Conservation (phyloP, 2,888 invertebrate species). For the Arge pagana region DNA sequence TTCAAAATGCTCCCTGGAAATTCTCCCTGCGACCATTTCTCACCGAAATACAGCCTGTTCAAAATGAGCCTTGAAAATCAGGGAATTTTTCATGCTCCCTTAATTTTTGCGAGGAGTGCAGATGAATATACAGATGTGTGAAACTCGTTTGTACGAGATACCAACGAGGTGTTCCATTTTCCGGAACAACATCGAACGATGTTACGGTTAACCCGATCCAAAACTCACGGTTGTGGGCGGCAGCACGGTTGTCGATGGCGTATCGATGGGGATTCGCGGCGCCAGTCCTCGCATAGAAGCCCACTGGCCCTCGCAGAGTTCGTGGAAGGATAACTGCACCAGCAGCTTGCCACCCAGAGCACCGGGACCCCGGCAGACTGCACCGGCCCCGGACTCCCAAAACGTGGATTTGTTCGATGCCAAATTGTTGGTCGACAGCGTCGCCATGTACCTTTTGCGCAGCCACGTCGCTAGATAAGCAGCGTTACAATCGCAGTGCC, state of each 20-base stretch:
- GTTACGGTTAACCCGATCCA: too few species aligned
- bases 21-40: too few species aligned
- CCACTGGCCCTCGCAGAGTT: constrained; percentile 78
- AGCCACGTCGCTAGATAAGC: constrained; percentile 72
- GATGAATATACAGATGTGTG: too few species aligned
- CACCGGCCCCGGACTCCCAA: constrained; percentile 52
- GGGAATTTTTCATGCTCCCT: too few species aligned
- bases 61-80: too few species aligned
- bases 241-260: constrained; percentile 8
- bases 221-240: constrained; percentile 8
- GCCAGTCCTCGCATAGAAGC: constrained; percentile 75
- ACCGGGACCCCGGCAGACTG: constrained; percentile 71
- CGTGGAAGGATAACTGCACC: constrained; percentile 72
- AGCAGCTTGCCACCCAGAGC: constrained; percentile 71
- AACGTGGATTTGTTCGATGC: constrained; percentile 29
- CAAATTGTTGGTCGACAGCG: background rate
- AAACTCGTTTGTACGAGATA: too few species aligned
- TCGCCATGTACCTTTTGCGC: constrained; percentile 39
- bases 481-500: constrained; percentile 80
- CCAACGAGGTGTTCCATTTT: too few species aligned
- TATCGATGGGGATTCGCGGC: constrained; percentile 66
- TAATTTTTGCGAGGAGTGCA: too few species aligned
- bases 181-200: too few species aligned
- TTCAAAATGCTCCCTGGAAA: too few species aligned
- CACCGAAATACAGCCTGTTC: too few species aligned